Evolutionary conservation across 2,797 vertebrate species (phyloP).

Genomic region (Carapus acus): DNA sequence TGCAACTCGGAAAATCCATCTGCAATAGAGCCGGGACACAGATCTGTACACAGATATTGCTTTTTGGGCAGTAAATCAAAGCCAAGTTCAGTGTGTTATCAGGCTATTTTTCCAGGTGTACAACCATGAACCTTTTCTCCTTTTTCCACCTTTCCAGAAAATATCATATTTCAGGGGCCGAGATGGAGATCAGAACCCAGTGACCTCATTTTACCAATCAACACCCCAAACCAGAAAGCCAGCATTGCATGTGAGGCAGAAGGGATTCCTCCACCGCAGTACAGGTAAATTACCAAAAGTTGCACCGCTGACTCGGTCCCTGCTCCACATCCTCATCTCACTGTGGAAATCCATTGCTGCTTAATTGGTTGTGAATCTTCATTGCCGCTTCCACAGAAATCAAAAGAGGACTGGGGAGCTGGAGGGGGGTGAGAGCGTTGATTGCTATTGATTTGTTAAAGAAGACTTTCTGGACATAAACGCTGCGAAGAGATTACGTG

Average conservation of each 20-base stretch:
- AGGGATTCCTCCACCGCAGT: conserved; percentile 65
- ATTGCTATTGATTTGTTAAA: conserved; percentile 58
- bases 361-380: conserved; percentile 54
- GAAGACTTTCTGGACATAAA: conserved; percentile 49
- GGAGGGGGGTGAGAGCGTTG: conserved; percentile 45
- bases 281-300: conserved; percentile 65
- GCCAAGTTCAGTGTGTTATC: conserved; percentile 29
- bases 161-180: conserved; percentile 73
- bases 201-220: conserved; percentile 75
- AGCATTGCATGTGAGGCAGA: conserved; percentile 68
- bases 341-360: conserved; percentile 23
- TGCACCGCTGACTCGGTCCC: conserved; percentile 7
- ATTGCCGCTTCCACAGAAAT: conserved; percentile 41
- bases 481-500: conserved; percentile 41
- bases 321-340: conserved; percentile 6
- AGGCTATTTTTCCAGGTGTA: conserved; percentile 34
- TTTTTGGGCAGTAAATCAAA: no score
- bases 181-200: conserved; percentile 72
- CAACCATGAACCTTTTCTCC: conserved; percentile 31
- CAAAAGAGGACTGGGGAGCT: no score
- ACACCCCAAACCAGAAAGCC: conserved; percentile 68
- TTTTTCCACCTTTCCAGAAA: conserved; percentile 65
- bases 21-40: no score
- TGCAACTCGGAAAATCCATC: no score
- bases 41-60: no score